Conservation (phyloP, 1,140 invertebrate genomes). For the Leucophenga varia region DNA sequence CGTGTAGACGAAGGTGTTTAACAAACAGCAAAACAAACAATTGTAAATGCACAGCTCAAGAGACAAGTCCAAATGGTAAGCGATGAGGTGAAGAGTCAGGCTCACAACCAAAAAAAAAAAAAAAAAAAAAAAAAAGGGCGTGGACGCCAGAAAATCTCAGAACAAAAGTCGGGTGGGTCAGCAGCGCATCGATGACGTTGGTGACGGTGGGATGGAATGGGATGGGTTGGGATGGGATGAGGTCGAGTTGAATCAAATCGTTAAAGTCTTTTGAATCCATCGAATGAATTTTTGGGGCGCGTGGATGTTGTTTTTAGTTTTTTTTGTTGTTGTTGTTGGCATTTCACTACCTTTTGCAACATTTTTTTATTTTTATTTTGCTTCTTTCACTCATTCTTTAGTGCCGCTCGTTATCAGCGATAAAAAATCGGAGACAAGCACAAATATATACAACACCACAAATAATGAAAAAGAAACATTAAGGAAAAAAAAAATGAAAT, state of each 20-base stretch:
- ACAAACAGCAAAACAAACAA: slow-evolving; percentile 54
- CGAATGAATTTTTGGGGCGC: not conserved
- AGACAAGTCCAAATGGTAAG: slow-evolving; percentile 14
- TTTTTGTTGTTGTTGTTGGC: too few relatives aligned
- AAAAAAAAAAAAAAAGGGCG: slow-evolving; percentile 30
- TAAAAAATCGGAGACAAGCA: slow-evolving; percentile 36
- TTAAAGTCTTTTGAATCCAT: slow-evolving; percentile 15
- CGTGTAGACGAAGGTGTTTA: slow-evolving; percentile 54
- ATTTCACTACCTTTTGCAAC: too few relatives aligned
- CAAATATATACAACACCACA: slow-evolving; percentile 20
- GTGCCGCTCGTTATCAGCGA: slow-evolving; percentile 41
- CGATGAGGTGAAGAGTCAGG: too few relatives aligned
- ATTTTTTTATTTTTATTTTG: too few relatives aligned
- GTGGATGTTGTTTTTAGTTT: too few relatives aligned
- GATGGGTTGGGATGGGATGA: slow-evolving; percentile 19
- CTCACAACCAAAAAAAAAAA: too few relatives aligned
- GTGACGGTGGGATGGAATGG: too few relatives aligned
- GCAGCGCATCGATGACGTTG: too few relatives aligned
- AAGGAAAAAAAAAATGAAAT: not conserved
- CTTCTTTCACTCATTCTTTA: too few relatives aligned
- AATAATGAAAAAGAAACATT: not conserved
- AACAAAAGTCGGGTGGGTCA: too few relatives aligned
- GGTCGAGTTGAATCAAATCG: too few relatives aligned
- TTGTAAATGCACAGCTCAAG: slow-evolving; percentile 36
- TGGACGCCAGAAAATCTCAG: slow-evolving; percentile 19